These are phyloP conservation scores for Tigriopus californicus DNA, from an alignment of 2,888 invertebrate species.

Conservation along the genomic window DNA sequence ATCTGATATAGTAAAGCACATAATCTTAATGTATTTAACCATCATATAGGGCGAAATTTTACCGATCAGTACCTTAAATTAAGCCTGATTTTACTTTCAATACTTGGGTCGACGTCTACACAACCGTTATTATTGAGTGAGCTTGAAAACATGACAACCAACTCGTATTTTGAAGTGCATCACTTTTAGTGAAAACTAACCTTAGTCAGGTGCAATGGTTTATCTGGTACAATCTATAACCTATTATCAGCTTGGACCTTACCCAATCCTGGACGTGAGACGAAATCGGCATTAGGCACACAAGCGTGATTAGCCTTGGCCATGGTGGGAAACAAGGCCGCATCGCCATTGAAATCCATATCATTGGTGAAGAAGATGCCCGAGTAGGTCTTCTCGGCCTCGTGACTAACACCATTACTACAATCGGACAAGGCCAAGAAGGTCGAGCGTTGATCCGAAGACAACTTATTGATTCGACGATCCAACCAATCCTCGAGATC, in stretches of 20 bases:
- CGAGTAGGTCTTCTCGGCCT: neutral
- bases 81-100: no score
- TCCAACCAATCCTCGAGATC: neutral
- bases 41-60: no score
- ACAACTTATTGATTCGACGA: neutral
- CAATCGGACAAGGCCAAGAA: neutral
- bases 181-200: no score
- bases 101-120: no score
- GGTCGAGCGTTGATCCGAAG: neutral
- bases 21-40: no score
- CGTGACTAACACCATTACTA: neutral
- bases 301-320: neutral
- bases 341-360: neutral
- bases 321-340: neutral
- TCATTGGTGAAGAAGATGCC: conserved; percentile 3
- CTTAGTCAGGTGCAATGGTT: no score
- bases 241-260: neutral
- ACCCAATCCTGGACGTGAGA: neutral
- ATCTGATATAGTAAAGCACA: no score
- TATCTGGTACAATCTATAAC: no score
- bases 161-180: no score
- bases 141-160: no score
- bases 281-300: conserved; percentile 3
- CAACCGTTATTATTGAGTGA: no score
- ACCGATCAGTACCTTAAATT: no score